Evolutionary conservation across 64 coral and sea anemone species (phyloP), one percentile per base, ranked within the genome.

Genomic region (Stylophora pistillata): DNA sequence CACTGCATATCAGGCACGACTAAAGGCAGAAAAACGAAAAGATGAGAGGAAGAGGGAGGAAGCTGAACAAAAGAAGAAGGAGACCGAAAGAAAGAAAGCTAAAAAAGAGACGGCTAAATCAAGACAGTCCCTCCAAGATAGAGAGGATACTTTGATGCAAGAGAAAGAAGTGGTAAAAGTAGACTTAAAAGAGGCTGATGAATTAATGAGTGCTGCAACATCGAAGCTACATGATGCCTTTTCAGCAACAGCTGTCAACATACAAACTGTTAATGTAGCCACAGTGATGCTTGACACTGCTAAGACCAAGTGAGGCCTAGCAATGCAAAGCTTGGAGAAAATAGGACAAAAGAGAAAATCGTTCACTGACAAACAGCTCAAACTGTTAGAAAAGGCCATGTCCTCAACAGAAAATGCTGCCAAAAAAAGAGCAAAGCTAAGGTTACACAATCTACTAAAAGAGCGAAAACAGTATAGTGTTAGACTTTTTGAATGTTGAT

Each of bases 191-290:
- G 65, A 28, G 37, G 84, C 84, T 68, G 84, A 86, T 86, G 84
- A 86, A 53, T 86, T 73, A 86, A 21, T 87, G 55, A 77, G 86
- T 88, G 72, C 77, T 74, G 73, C 73, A 77, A 88, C 86, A 56
- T 88, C 86, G 55, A 88, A 88, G 55, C 28, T 88, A 55, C 73
- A 88, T 88, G 86, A 81, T 74, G 53, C 78, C 55, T 77, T 82
- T 77, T 88, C 86, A 88, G 86, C 72, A 74, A 58, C 86, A 88
- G 27, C 86, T 88, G 72, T 88, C 20, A 77, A 88, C 58, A 64
- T 41, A 74, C 72, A 88, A 31, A 88, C 15, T 77, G 73, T 87
- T 25, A 87, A 74, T 88, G 73, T 77, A 61, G 56, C 57, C 27
- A 85, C 79, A 83, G 75, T 65, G 80, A 91, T 84, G 54, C 37